Conservation (phyloP, 2,797 vertebrate species). For the Loriculus beryllinus region DNA sequence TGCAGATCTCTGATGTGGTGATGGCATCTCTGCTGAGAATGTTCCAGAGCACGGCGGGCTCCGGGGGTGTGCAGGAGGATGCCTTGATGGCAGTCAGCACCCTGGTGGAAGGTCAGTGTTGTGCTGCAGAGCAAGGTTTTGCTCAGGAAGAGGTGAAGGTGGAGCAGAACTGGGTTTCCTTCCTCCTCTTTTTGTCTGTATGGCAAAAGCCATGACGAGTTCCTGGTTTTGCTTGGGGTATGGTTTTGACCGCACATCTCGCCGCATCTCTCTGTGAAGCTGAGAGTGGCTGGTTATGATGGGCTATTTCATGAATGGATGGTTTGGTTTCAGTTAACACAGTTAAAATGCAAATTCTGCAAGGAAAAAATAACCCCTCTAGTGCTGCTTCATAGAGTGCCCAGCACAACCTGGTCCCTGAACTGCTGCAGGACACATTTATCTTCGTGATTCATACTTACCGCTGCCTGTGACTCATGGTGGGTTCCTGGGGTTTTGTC, state of each 20-base stretch:
- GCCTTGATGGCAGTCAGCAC: slow-evolving; percentile 98
- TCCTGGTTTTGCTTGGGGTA: not conserved
- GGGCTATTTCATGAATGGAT: not conserved
- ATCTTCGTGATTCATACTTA: not conserved
- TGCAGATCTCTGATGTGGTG: slow-evolving; percentile 97
- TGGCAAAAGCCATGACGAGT: rapidly evolving
- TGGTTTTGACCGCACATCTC: not conserved
- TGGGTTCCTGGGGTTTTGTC: not conserved
- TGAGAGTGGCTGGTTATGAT: not conserved
- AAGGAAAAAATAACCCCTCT: rapidly evolving
- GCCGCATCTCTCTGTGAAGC: not conserved
- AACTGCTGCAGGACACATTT: not conserved
- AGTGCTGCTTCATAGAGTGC: not conserved
- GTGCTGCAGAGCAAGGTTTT: no score
- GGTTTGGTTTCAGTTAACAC: not conserved
- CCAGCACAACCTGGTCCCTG: not conserved
- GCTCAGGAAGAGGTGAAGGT: rapidly evolving
- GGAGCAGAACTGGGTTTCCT: not conserved
- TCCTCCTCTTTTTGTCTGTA: not conserved
- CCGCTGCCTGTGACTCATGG: not conserved
- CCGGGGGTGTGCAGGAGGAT: slow-evolving; percentile 93
- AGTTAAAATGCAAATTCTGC: not conserved
- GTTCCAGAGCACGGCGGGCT: slow-evolving; percentile 97
- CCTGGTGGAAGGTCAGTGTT: slow-evolving; percentile 88
- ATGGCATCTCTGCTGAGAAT: slow-evolving; percentile 95